Conservation (phyloP, 64 coral and sea anemone species). For the Stichodactyla helianthus region DNA sequence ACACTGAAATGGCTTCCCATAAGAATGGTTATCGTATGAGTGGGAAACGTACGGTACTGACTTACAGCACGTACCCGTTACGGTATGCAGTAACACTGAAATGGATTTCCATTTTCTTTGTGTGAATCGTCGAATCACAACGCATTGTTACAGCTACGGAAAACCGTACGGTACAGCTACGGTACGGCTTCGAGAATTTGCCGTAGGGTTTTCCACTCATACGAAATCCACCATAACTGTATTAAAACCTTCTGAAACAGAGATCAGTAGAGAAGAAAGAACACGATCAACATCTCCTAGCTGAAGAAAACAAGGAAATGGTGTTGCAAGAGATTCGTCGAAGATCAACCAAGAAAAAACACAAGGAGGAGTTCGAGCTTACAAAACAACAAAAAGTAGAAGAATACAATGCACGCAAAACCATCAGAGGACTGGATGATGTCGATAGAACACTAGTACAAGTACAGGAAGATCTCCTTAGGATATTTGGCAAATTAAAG, state of each 20-base stretch:
- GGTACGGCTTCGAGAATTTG: too few relatives aligned
- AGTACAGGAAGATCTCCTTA: constrained; percentile 91
- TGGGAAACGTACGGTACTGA: too few relatives aligned
- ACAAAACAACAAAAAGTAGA: constrained; percentile 35
- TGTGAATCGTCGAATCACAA: too few relatives aligned
- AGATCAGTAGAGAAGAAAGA: constrained; percentile 37
- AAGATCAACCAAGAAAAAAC: constrained; percentile 26
- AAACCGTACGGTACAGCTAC: too few relatives aligned
- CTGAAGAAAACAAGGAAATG: constrained; percentile 82
- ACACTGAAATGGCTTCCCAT: too few relatives aligned
- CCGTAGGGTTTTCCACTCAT: too few relatives aligned
- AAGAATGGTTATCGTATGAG: too few relatives aligned
- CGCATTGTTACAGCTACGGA: too few relatives aligned
- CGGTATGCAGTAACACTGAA: too few relatives aligned
- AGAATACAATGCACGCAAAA: constrained; percentile 26
- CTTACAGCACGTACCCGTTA: too few relatives aligned
- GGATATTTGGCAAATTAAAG: constrained; percentile 89
- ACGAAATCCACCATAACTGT: too few relatives aligned
- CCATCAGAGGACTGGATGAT: background rate
- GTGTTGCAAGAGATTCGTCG: constrained; percentile 90
- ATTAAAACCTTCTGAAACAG: background rate
- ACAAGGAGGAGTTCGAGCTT: constrained; percentile 19
- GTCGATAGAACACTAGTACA: constrained; percentile 59
- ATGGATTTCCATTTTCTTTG: too few relatives aligned
- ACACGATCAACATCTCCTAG: constrained; percentile 15